Conservation (phyloP, 2,113 vertebrate species). For the Cavia porcellus region DNA sequence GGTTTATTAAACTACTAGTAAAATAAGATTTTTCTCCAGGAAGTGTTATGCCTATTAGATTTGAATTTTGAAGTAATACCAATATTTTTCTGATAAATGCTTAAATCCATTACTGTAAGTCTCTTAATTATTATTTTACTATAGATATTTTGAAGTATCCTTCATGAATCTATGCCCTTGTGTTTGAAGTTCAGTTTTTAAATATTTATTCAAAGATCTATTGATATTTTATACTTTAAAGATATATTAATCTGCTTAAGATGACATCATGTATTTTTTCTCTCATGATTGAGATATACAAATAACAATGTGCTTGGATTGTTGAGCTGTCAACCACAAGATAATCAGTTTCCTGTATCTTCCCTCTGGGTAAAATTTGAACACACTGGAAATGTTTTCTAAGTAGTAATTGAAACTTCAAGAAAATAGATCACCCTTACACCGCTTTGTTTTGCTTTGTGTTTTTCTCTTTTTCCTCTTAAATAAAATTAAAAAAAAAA, state of each 20-base stretch:
- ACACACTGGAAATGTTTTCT: too few relatives aligned
- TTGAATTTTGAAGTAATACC: not conserved
- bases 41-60: not conserved
- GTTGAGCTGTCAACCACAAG: too few relatives aligned
- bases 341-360: too few relatives aligned
- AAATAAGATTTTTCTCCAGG: not conserved
- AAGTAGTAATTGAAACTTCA: not conserved
- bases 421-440: too few relatives aligned
- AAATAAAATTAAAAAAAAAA: too few relatives aligned
- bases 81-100: not conserved
- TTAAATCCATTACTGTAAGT: not conserved
- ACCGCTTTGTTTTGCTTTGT: too few relatives aligned
- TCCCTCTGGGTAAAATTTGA: too few relatives aligned
- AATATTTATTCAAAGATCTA: not conserved
- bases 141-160: not conserved
- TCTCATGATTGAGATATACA: too few relatives aligned
- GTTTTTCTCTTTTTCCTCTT: too few relatives aligned
- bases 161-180: not conserved
- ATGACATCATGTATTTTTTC: too few relatives aligned
- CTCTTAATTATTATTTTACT: not conserved
- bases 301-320: too few relatives aligned
- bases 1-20: not conserved
- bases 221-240: constrained; percentile 22
- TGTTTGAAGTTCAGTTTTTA: not conserved
- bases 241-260: not conserved